phyloP scores from a whole-genome alignment of 2,888 invertebrate species.

The Melitaea athalia region DNA sequence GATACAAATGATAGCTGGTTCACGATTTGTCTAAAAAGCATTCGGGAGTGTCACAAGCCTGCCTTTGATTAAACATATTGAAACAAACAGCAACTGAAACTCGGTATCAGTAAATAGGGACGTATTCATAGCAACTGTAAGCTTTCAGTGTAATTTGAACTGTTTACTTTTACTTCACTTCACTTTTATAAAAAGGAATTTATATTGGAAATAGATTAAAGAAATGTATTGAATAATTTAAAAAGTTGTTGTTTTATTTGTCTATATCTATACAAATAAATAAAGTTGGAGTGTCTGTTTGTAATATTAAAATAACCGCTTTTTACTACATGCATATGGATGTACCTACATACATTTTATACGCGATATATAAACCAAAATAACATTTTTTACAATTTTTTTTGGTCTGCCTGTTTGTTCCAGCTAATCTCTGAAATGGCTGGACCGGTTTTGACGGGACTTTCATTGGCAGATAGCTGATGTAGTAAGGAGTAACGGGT shows the following conservation, averaged over 20 bases:
- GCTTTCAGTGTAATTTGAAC: constrained; percentile 15
- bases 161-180: constrained; percentile 5
- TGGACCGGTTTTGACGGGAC: too few species aligned
- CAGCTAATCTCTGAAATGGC: too few species aligned
- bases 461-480: too few species aligned
- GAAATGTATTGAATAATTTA: neutral
- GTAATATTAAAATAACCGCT: too few species aligned
- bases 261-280: too few species aligned
- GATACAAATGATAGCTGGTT: constrained; percentile 23
- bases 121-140: constrained; percentile 12
- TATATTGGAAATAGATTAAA: constrained; percentile 2
- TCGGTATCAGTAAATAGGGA: constrained; percentile 20
- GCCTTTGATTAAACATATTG: constrained; percentile 34
- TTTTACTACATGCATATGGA: too few species aligned
- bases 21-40: constrained; percentile 31
- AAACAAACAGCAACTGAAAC: constrained; percentile 25
- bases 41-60: constrained; percentile 26
- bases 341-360: too few species aligned
- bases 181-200: constrained; percentile 10
- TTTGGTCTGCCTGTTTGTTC: too few species aligned
- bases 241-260: neutral
- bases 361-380: too few species aligned
- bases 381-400: too few species aligned
- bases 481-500: too few species aligned
- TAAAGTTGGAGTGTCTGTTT: too few species aligned